Base-by-base conservation (phyloP, 2,113 vertebrate genomes). In the Barbus barbus region DNA sequence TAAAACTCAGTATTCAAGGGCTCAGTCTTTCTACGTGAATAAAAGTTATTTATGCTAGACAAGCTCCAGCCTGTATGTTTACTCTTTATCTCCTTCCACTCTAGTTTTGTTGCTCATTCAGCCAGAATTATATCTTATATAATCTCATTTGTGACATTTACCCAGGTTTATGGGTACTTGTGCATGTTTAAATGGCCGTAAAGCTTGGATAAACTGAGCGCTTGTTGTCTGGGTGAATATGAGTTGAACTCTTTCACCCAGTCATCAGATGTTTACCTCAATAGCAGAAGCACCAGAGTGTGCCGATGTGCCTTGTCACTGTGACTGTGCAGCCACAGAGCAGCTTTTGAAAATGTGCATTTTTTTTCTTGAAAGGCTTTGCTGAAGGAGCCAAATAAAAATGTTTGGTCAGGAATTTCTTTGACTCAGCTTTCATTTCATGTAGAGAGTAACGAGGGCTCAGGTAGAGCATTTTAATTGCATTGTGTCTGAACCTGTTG, bases 111-210 rank as follows among this genome's bases (percentile, higher is more conserved):
- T 80, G 41, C 61, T 46, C 3, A 67, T 31, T 46, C 41, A 67
- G 60, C 31, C 18, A 67, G 16, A 81, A 81, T 48, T 3, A 46
- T 76, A 56, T 11, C 33, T 28, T 26, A 20, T 46, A 20, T 63
- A 46, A 79, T 46, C 13, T 46, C 7, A 61, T 28, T 31, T 81
- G 44, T 67, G 78, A 67, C 41, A 51, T 67, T 67, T 81, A 41
- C 61, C 63, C 85, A 83, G 41, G 14, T 78, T 78, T 60, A 79
- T 80, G 22, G 36, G 61, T 80, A 44, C 41, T 74, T 60, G 38
- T 48, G 44, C n/a, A 41, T 53, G 9, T 36, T 51, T 24, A 78
- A 48, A 44, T 44, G 14, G 38, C 48, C 48, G 3, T 56, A 77
- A 77, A 81, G 26, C 26, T 63, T 67, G 14, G n/a, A 13, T 78